A percentile compares a stretch with the other conserved stretches of the same genome.
These are phyloP conservation scores for Bhutanitis thaidina DNA, from an alignment of 2,888 invertebrate species.

Conservation along the genomic window DNA sequence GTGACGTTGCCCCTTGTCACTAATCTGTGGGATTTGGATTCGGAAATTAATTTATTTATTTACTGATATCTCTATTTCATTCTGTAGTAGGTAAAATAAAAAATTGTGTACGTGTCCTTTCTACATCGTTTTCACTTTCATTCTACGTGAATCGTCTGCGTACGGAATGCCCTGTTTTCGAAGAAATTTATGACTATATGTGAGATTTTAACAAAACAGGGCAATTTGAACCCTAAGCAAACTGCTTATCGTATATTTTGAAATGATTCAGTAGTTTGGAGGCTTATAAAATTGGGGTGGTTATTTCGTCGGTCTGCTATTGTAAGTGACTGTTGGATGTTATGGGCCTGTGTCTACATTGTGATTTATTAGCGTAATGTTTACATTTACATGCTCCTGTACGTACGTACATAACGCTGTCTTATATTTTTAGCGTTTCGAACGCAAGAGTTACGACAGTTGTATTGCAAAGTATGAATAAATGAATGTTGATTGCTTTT, in stretches of 20 bases:
- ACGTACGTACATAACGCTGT: neutral
- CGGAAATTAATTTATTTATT: no score
- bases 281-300: conserved; percentile 16
- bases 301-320: conserved; percentile 17
- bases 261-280: neutral
- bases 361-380: conserved; percentile 21
- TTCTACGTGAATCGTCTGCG: conserved; percentile 12
- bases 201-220: conserved; percentile 2
- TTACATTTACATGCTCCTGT: conserved; percentile 11
- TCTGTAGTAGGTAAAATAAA: no score
- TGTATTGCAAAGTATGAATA: no score
- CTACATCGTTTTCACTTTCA: conserved; percentile 4
- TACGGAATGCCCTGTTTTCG: conserved; percentile 20
- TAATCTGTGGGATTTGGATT: no score
- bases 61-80: no score
- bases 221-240: neutral
- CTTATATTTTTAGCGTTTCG: no score
- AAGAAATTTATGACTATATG: conserved; percentile 18
- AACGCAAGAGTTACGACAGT: no score
- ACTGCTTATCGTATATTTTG: neutral
- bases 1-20: no score
- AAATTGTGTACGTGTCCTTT: neutral
- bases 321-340: conserved; percentile 18
- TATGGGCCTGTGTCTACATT: conserved; percentile 19
- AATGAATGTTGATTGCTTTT: no score